Conservation (phyloP, 1,140 invertebrate genomes). For the Aphaenogaster rudis region DNA sequence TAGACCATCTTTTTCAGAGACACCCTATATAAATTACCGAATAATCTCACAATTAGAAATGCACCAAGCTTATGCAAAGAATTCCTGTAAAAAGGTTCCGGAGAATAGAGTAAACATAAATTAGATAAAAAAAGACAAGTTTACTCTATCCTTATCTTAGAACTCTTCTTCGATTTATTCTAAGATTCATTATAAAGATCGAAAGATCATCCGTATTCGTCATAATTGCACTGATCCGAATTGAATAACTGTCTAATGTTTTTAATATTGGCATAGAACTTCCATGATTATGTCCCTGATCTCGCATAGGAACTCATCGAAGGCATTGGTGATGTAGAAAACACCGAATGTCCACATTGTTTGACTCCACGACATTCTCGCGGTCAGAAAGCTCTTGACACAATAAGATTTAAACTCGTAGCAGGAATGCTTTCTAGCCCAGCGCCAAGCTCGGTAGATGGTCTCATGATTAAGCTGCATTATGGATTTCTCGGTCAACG, state of each 20-base stretch:
- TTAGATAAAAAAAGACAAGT: background rate
- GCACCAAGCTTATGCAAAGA: slow-evolving; percentile 12
- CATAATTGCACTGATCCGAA: slow-evolving; percentile 36
- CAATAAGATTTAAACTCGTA: slow-evolving; percentile 81
- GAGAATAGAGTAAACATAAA: background rate
- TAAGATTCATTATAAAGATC: background rate
- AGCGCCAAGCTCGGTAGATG: slow-evolving; percentile 84
- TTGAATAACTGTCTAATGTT: background rate
- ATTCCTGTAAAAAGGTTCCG: background rate
- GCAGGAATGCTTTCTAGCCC: slow-evolving; percentile 82
- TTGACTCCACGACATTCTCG: slow-evolving; percentile 79
- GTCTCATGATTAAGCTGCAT: slow-evolving; percentile 82
- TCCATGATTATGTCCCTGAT: slow-evolving; percentile 78
- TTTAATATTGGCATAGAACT: slow-evolving; percentile 67
- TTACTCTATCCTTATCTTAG: slow-evolving; percentile 1
- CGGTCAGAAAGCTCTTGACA: slow-evolving; percentile 83
- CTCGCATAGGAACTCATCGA: slow-evolving; percentile 83
- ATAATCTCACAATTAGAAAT: background rate
- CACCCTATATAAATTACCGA: slow-evolving; percentile 13
- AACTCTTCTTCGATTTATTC: background rate
- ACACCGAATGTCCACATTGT: slow-evolving; percentile 80
- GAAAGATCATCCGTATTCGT: slow-evolving; percentile 8
- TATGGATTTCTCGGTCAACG: slow-evolving; percentile 85
- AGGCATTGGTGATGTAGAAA: slow-evolving; percentile 77
- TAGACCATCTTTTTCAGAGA: background rate